Evolutionary conservation across 2,113 vertebrate species (phyloP).

Genomic region (Nycticorax nycticorax): DNA sequence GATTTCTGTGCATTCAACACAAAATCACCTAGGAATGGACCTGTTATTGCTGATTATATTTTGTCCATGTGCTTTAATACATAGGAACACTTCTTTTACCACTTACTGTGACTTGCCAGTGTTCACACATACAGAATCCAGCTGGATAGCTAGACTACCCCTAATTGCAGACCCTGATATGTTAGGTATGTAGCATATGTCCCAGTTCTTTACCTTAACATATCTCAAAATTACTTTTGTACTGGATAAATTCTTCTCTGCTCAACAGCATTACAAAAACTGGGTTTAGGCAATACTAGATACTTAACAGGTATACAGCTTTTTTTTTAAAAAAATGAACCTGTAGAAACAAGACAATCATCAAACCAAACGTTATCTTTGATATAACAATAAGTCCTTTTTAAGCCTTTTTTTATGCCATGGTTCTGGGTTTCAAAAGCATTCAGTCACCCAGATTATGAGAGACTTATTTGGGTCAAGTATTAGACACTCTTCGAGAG

Average conservation of each 20-base stretch:
- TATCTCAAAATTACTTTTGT: neutral
- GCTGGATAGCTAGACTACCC: neutral
- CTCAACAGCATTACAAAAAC: neutral
- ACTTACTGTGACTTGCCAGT: neutral
- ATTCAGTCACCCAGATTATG: neutral
- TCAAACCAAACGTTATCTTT: neutral
- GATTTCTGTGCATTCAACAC: neutral
- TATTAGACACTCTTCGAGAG: neutral
- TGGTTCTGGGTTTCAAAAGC: neutral
- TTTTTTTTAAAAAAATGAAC: neutral
- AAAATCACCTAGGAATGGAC: neutral
- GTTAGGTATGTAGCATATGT: neutral
- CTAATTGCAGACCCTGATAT: neutral
- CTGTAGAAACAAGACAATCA: neutral
- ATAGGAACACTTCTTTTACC: neutral
- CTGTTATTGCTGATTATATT: neutral
- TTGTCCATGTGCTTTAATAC: neutral
- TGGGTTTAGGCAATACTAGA: neutral
- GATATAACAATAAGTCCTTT: neutral
- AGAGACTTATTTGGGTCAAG: neutral
- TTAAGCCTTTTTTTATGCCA: neutral
- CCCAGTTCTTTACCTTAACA: neutral
- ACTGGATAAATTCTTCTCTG: neutral
- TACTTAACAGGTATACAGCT: neutral
- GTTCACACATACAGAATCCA: neutral